Base-by-base conservation (phyloP, 2,113 vertebrate species). In the Cardinalis cardinalis region DNA sequence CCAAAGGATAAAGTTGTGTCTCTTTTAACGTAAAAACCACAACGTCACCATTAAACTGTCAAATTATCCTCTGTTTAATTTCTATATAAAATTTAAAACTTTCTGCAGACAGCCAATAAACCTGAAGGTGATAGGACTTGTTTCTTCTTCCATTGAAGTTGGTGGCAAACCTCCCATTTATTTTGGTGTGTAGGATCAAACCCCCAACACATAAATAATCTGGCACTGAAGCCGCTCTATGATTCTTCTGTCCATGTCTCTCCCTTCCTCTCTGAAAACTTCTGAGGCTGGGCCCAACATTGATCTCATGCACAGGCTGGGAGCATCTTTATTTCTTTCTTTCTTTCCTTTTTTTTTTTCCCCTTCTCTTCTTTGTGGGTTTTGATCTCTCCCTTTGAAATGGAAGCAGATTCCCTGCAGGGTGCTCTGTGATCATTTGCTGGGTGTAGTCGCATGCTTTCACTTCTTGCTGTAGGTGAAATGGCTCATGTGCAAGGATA, bases 341-440 rank as follows among this genome's bases (percentile, higher is more conserved):
- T 59, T 46, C 28, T 1, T 14, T 59, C 41, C 28, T 1, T 34
- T 58, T 16, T 7, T 31, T 38, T 7, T 2, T 24, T 7, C 15
- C 18, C 19, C 4, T 31, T 53, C 18, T 14, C 16, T 21, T 38
- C 73, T 55, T 64, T 91, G 56, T 84, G 81, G 72, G 87, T 91
- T 96, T 96, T 96, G 93, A 96, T 96, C 88, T 97, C 76, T 91
- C 10, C 76, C 84, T 97, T 96, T 95, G 93, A 96, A 96, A 95
- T 86, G 84, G 88, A 95, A 94, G 89, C 87, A 91, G 92, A 94
- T 91, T 95, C 95, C 86, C 88, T 96, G 85, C 89, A 94, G 94
- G 90, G 93, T 87, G 77, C 81, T 96, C 84, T 94, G 92, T 89
- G 93, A 90, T 93, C 88, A 81, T 52, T 94, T 69, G 61, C 8